Percentiles rank a stretch among this genome's conserved stretches.
phyloP scores from a whole-genome alignment of 2,113 vertebrate species.

The Zosterops borbonicus region DNA sequence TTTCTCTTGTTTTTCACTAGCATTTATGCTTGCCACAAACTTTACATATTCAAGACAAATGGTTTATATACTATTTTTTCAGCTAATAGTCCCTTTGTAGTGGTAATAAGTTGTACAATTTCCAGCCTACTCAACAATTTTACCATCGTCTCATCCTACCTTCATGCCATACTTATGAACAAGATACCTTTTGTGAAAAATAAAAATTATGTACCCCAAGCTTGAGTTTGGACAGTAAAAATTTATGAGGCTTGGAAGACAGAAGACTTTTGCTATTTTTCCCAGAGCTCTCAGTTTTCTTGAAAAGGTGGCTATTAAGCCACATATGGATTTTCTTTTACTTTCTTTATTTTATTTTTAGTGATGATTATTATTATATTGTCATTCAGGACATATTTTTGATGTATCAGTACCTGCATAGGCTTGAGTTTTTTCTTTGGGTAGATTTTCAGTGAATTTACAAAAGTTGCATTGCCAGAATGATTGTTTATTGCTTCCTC shows the following conservation, averaged over 20 bases:
- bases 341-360: background rate
- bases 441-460: background rate
- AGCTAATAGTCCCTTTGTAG: conserved; percentile 1
- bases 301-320: conserved; percentile 45
- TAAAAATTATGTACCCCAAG: conserved; percentile 26
- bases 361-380: background rate
- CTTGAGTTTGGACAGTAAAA: conserved; percentile 47
- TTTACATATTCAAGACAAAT: background rate
- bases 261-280: conserved; percentile 28
- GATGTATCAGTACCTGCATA: background rate
- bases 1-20: background rate
- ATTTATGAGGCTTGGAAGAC: conserved; percentile 32
- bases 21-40: background rate
- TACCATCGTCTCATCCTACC: conserved; percentile 2
- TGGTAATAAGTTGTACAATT: background rate
- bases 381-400: background rate
- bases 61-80: background rate
- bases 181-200: conserved; percentile 49
- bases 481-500: background rate
- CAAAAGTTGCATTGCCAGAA: background rate
- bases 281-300: conserved; percentile 47
- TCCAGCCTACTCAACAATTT: conserved; percentile 7
- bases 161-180: background rate
- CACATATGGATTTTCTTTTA: background rate
- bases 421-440: background rate